Evolutionary conservation across 2,113 vertebrate genomes (phyloP).

Genomic region (Larimichthys crocea): DNA sequence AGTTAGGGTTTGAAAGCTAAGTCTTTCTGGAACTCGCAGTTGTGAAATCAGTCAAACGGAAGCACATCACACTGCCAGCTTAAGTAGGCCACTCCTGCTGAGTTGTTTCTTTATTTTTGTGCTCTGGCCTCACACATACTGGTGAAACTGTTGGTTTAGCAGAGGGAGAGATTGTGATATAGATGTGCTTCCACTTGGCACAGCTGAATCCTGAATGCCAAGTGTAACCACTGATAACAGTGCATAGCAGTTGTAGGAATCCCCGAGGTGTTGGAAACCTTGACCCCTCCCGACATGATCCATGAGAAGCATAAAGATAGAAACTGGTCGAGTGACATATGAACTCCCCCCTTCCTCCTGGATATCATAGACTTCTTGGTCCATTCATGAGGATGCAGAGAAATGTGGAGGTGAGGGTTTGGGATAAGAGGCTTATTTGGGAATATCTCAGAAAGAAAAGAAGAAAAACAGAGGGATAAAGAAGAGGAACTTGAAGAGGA

Average conservation of each 20-base stretch:
- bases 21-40: constrained; percentile 43
- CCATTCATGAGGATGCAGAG: constrained; percentile 44
- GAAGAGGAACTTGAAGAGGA: constrained; percentile 30
- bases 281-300: background rate
- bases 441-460: constrained; percentile 45
- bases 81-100: constrained; percentile 76
- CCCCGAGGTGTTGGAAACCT: constrained; percentile 25
- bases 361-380: constrained; percentile 6
- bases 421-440: constrained; percentile 76
- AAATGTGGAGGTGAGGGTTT: constrained; percentile 66
- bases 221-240: constrained; percentile 51
- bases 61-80: constrained; percentile 52
- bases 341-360: constrained; percentile 1
- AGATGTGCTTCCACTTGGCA: constrained; percentile 62
- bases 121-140: constrained; percentile 36
- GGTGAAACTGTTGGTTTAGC: constrained; percentile 46
- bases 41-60: constrained; percentile 67
- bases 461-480: constrained; percentile 27
- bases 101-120: constrained; percentile 62
- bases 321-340: constrained; percentile 27
- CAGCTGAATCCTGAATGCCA: constrained; percentile 27
- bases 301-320: constrained; percentile 8
- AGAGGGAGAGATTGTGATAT: constrained; percentile 40
- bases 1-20: constrained; percentile 40
- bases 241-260: constrained; percentile 20